These are phyloP conservation scores for Pseudolaguvia tuberculata DNA, from an alignment of 2,113 vertebrate genomes.

Conservation along the genomic window DNA sequence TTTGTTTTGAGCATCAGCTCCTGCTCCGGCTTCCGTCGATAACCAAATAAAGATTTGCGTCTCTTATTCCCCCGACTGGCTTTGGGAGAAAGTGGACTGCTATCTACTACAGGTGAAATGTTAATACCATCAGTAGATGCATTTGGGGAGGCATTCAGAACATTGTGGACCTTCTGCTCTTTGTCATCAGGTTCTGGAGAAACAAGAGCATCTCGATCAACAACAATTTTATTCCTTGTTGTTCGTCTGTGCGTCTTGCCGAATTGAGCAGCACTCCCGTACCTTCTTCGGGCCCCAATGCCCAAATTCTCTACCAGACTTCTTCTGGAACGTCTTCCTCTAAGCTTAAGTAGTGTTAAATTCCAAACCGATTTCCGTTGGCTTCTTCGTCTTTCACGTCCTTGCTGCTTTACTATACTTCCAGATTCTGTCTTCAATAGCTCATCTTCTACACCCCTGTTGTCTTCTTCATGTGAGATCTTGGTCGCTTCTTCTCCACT, in stretches of 20 bases:
- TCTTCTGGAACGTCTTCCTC: slow-evolving; percentile 41
- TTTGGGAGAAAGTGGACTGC: not conserved
- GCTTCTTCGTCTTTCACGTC: slow-evolving; percentile 44
- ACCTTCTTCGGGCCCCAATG: not conserved
- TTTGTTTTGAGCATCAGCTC: not conserved
- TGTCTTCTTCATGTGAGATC: slow-evolving; percentile 8
- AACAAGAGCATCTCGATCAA: slow-evolving; percentile 14
- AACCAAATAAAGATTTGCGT: slow-evolving; percentile 52
- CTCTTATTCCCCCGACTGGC: slow-evolving; percentile 18
- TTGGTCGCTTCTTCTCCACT: slow-evolving; percentile 1
- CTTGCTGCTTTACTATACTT: slow-evolving; percentile 6
- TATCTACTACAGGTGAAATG: slow-evolving; percentile 21
- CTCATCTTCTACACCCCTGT: not conserved
- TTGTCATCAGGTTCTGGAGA: slow-evolving; percentile 40
- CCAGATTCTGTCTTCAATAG: not conserved
- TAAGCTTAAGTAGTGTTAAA: slow-evolving; percentile 45
- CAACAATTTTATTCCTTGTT: not conserved
- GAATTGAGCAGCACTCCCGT: not conserved
- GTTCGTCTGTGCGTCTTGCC: not conserved
- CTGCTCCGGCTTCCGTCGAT: slow-evolving; percentile 41
- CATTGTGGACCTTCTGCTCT: slow-evolving; percentile 37
- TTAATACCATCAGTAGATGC: slow-evolving; percentile 45
- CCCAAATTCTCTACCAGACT: slow-evolving; percentile 40
- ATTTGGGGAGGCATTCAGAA: slow-evolving; percentile 49
- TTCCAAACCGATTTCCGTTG: slow-evolving; percentile 46